phyloP scores from a whole-genome alignment of 2,888 invertebrate species.

The Hydrotaea cyrtoneurina region DNA sequence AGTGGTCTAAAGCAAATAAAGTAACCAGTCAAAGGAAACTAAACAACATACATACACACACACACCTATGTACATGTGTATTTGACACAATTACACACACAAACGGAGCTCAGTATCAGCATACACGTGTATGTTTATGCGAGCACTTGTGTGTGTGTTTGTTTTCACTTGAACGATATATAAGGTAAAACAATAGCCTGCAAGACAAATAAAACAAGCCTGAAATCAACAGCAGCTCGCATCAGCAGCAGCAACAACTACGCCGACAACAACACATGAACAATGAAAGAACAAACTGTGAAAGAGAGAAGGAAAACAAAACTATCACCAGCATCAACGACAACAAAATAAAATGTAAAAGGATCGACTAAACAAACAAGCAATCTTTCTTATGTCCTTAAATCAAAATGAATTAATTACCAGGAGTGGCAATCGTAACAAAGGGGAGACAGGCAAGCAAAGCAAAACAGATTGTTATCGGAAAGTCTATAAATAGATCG shows the following conservation, averaged over 20 bases:
- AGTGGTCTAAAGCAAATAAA: too few relatives aligned
- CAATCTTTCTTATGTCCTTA: background rate
- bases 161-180: constrained; percentile 1
- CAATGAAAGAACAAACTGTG: background rate
- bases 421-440: background rate
- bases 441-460: background rate
- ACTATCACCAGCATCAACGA: background rate
- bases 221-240: background rate
- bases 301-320: background rate
- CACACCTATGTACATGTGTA: too few relatives aligned
- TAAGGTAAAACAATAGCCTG: background rate
- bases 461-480: too few relatives aligned
- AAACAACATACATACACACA: too few relatives aligned
- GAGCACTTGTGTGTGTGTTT: background rate
- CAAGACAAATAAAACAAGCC: background rate
- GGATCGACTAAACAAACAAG: background rate
- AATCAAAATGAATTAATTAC: background rate
- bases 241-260: too few relatives aligned
- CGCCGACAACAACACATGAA: background rate
- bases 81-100: too few relatives aligned
- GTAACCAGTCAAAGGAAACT: too few relatives aligned
- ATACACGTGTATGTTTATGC: too few relatives aligned
- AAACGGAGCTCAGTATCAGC: too few relatives aligned
- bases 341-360: constrained; percentile 3
- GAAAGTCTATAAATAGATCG: too few relatives aligned